These are phyloP conservation scores for Syrrhaptes paradoxus DNA, from an alignment of 2,113 vertebrate species.

Conservation along the genomic window DNA sequence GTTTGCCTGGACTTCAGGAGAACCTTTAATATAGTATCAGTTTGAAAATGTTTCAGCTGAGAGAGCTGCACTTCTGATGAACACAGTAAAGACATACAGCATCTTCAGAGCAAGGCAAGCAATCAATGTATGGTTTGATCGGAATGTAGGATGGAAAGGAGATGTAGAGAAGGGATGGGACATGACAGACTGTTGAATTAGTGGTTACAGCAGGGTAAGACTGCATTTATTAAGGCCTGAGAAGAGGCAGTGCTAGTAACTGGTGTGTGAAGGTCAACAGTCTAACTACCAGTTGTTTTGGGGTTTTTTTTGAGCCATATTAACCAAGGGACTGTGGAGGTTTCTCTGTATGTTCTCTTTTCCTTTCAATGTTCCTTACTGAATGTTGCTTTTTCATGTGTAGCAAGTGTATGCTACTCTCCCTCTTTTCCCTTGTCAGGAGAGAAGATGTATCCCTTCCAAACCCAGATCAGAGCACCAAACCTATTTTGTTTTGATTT, in stretches of 20 bases:
- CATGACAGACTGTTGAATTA: background rate
- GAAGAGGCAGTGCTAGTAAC: background rate
- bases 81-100: background rate
- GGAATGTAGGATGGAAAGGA: background rate
- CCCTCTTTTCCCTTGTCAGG: background rate
- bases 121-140: background rate
- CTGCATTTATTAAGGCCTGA: background rate
- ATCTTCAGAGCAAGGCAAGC: background rate
- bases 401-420: background rate
- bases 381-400: background rate
- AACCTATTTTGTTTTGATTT: background rate
- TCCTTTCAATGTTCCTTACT: background rate
- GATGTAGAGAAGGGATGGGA: background rate
- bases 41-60: background rate
- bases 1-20: background rate
- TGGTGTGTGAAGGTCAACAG: background rate
- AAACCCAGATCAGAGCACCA: background rate
- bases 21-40: background rate
- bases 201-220: background rate
- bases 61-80: background rate
- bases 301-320: background rate
- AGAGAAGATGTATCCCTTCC: background rate
- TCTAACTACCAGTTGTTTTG: background rate
- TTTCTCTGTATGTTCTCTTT: background rate
- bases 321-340: background rate